These are phyloP conservation scores for Channallabes apus DNA, from an alignment of 2,797 vertebrate species.

Conservation along the genomic window DNA sequence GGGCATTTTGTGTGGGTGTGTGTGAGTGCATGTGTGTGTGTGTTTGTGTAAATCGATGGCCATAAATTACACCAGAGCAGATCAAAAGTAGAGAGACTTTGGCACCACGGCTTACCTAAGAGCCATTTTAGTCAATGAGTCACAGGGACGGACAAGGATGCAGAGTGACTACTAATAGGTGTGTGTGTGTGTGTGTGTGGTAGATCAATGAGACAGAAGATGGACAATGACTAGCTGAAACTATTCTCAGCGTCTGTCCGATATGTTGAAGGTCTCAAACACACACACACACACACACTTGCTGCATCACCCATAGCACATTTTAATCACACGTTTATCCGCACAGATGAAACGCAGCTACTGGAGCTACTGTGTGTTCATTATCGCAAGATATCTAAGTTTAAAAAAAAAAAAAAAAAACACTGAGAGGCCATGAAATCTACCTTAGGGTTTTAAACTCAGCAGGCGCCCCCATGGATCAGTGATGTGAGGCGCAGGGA, in stretches of 20 bases:
- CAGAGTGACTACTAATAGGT: conserved; percentile 34
- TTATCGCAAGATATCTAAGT: too few relatives aligned
- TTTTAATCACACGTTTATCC: not conserved
- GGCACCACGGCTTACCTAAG: conserved; percentile 72
- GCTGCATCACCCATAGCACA: not conserved
- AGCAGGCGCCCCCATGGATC: not conserved
- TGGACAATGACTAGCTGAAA: conserved; percentile 41
- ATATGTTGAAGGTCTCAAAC: conserved; percentile 68
- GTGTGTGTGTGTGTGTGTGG: conserved; percentile 29
- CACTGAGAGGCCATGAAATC: not conserved
- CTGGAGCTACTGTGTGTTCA: too few relatives aligned
- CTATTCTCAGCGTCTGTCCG: conserved; percentile 58
- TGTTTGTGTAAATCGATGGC: conserved; percentile 68
- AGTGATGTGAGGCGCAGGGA: not conserved
- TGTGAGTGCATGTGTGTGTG: not conserved
- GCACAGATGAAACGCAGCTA: not conserved
- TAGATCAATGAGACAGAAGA: conserved; percentile 37
- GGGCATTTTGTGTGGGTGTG: not conserved
- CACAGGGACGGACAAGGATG: conserved; percentile 46
- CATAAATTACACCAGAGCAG: conserved; percentile 70
- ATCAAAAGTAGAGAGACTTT: conserved; percentile 68
- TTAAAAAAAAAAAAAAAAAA: too few relatives aligned
- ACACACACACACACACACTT: not conserved
- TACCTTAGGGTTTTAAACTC: not conserved
- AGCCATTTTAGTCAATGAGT: conserved; percentile 75